phyloP scores from a whole-genome alignment of 2,797 vertebrate genomes.

The Epinephelus malabaricus region DNA sequence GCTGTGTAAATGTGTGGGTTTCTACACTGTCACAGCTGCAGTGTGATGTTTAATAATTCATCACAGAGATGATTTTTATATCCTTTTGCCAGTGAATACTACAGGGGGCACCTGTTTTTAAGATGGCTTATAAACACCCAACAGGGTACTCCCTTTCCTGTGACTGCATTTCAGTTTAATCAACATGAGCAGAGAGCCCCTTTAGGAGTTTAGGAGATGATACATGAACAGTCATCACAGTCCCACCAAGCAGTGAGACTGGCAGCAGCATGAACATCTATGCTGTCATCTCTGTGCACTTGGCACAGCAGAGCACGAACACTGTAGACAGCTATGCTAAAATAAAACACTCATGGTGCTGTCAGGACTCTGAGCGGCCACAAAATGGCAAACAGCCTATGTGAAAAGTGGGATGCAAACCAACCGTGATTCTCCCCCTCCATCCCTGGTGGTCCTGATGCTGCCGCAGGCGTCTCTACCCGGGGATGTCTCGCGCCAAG shows the following conservation, averaged over 20 bases:
- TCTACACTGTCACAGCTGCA: conserved; percentile 54
- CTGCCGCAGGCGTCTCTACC: conserved; percentile 68
- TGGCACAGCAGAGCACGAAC: conserved; percentile 24
- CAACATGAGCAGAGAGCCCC: background rate
- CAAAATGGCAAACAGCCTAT: background rate
- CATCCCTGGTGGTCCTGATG: conserved; percentile 78
- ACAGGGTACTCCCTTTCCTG: background rate
- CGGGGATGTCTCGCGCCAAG: conserved; percentile 46
- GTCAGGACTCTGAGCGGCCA: background rate
- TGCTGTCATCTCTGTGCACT: conserved; percentile 11
- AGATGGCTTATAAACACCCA: background rate
- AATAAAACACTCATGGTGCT: conserved; percentile 2
- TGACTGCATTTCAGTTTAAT: background rate
- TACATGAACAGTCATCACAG: background rate
- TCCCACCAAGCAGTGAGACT: conserved; percentile 19
- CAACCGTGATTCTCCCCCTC: conserved; percentile 81
- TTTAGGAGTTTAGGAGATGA: background rate
- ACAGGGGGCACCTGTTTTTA: conserved; percentile 67
- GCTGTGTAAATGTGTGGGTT: conserved; percentile 18
- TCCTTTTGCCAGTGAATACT: conserved; percentile 19
- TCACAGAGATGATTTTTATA: conserved; percentile 43
- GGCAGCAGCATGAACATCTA: conserved; percentile 25
- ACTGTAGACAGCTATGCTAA: background rate
- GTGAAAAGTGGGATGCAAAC: conserved; percentile 38
- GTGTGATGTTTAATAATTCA: conserved; percentile 70